Percentiles rank a stretch among this genome's conserved stretches.
Conservation (phyloP, 64 coral and sea anemone genomes). For the Pocillopora verrucosa region DNA sequence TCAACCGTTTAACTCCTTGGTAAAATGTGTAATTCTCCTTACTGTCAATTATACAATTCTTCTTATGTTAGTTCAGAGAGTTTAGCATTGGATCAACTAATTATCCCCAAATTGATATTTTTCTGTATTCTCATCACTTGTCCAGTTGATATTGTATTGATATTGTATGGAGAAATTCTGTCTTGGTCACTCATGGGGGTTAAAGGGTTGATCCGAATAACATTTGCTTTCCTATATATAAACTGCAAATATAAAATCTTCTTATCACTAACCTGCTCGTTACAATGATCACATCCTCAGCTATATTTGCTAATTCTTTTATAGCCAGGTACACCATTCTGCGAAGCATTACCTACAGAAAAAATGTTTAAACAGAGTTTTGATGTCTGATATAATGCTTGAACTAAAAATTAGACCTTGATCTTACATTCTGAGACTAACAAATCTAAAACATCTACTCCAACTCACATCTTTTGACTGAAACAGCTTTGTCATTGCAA, state of each 20-base stretch:
- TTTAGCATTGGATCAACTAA: too few species aligned
- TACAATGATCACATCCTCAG: conserved; percentile 99
- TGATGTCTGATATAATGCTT: too few species aligned
- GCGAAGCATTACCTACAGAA: conserved; percentile 86
- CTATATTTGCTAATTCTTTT: conserved; percentile 92
- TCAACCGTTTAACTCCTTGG: too few species aligned
- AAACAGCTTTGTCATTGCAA: conserved; percentile 92
- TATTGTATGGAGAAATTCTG: too few species aligned
- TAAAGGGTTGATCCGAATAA: neutral
- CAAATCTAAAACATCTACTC: neutral
- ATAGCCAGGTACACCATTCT: conserved; percentile 98
- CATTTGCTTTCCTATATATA: neutral
- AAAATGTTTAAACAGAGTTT: neutral
- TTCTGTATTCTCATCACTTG: too few species aligned
- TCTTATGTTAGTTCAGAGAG: too few species aligned
- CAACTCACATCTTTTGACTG: conserved; percentile 85
- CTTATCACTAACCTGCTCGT: conserved; percentile 76
- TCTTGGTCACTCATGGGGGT: too few species aligned
- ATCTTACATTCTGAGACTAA: neutral
- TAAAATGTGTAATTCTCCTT: too few species aligned
- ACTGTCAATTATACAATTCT: too few species aligned
- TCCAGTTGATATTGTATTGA: too few species aligned
- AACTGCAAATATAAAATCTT: neutral
- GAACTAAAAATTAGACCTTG: too few species aligned
- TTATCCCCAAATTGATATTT: too few species aligned